phyloP scores from a whole-genome alignment of 1,140 invertebrate genomes.

The Drosophila watanabei region DNA sequence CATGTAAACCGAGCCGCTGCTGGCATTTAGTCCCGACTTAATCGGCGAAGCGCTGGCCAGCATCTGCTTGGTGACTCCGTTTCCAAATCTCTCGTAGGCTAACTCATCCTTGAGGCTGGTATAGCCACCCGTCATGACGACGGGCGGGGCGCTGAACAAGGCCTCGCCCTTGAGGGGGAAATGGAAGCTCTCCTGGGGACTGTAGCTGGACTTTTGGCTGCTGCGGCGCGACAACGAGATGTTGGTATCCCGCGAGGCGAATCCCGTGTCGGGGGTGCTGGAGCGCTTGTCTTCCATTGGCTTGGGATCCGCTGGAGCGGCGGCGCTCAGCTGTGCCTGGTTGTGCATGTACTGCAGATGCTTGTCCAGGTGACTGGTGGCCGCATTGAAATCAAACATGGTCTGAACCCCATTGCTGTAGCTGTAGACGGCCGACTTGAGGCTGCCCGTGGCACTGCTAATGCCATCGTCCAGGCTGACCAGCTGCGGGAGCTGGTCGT shows the following conservation, averaged over 20 bases:
- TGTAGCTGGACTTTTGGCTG: constrained; percentile 84
- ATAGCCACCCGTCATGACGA: constrained; percentile 52
- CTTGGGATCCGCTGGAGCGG: constrained; percentile 35
- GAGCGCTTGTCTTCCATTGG: constrained; percentile 78
- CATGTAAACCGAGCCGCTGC: constrained; percentile 68
- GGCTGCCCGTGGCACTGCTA: constrained; percentile 76
- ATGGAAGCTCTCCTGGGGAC: constrained; percentile 80
- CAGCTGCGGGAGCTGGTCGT: constrained; percentile 76
- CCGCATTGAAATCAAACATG: constrained; percentile 83
- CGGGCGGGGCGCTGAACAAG: constrained; percentile 61
- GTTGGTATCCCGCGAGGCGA: constrained; percentile 83
- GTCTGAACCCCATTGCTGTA: constrained; percentile 83
- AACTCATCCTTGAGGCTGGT: constrained; percentile 54
- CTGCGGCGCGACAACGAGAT: constrained; percentile 81
- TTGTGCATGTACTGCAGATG: constrained; percentile 83
- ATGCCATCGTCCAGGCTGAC: constrained; percentile 80
- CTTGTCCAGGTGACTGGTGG: constrained; percentile 81
- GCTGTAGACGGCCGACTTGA: constrained; percentile 81
- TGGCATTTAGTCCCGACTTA: constrained; percentile 67
- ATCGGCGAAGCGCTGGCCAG: constrained; percentile 74
- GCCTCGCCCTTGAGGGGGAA: constrained; percentile 74
- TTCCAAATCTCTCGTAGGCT: constrained; percentile 69
- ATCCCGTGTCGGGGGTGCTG: constrained; percentile 83
- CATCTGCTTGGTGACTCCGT: constrained; percentile 66
- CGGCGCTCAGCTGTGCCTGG: constrained; percentile 61